Evolutionary conservation across 1,140 invertebrate genomes (phyloP), one percentile per base, ranked within the genome.

Genomic region (Cecropterus lyciades): DNA sequence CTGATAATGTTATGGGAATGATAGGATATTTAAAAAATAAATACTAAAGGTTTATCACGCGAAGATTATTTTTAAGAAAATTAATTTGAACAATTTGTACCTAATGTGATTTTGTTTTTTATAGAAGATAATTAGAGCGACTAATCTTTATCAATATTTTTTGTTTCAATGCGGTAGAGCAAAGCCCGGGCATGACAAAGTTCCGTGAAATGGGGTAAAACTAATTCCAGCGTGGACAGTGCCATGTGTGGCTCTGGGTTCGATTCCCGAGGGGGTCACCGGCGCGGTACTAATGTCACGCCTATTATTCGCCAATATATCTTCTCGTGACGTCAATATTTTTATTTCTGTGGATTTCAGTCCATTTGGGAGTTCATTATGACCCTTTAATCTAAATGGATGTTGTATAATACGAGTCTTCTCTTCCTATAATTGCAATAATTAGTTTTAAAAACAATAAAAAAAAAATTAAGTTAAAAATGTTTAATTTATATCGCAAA

Each of bases 201-300:
- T 87, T 84, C 84, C 85, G 83, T 91, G 88, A 91, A 91, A 91
- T 91, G 75, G 85, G 84, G 84, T 87, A 85, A 85, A 83, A 87
- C 79, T 87, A 85, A 87, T 85, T 85, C 73, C 55, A 64, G 16
- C 56, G 67, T 67, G 79, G 76, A 73, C 73, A 75, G 16, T 75
- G 77, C 80, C 89, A 91, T 91, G 89, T 91, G 88, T 77, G 72
- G 75, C 66, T 73, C 65, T 69, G 57, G 70, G 83, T 89, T 89
- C 68, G 75, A 84, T 77, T 87, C 88, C 88, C 86, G 84, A 51
- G 87, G 79, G 83, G 79, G 77, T 77, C 77, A 78, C 73, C 70
- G 69, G 30, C 49, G 74, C n/a, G n/a, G 60, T 72, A 73, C 74
- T 83, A 86, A 89, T 89, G 89, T 91, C 80, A 91, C 85, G 89